Conservation (phyloP, 2,797 vertebrate genomes). For the Varecia variegata region DNA sequence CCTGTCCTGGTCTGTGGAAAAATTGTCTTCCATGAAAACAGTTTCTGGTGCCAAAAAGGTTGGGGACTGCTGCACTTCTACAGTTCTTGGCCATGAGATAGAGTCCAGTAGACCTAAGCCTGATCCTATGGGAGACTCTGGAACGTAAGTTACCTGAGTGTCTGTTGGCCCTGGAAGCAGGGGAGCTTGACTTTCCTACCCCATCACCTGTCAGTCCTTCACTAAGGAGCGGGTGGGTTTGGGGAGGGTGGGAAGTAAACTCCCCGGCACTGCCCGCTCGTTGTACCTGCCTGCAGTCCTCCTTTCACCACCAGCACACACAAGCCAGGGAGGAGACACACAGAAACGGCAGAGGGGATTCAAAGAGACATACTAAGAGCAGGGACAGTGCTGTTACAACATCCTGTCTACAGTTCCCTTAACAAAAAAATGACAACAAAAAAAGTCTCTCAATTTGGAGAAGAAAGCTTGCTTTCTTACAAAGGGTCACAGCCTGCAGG, state of each 20-base stretch:
- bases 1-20: too few relatives aligned
- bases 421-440: not conserved
- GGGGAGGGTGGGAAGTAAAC: not conserved
- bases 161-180: not conserved
- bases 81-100: too few relatives aligned
- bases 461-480: not conserved
- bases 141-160: not conserved
- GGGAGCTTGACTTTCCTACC: not conserved
- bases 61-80: too few relatives aligned
- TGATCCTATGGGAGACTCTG: rapidly evolving
- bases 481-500: not conserved
- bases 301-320: not conserved
- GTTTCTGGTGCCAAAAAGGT: too few relatives aligned
- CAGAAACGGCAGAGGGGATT: not conserved
- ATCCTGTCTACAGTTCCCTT: not conserved
- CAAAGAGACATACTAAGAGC: not conserved
- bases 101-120: not conserved
- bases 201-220: not conserved
- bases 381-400: not conserved
- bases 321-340: not conserved
- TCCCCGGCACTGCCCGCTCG: not conserved
- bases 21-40: too few relatives aligned
- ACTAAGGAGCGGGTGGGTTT: not conserved
- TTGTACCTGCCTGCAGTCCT: not conserved
- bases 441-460: not conserved